A percentile compares a stretch with the other conserved stretches of the same genome.
Conservation (phyloP, 2,797 vertebrate genomes). For the Apogon talboti region DNA sequence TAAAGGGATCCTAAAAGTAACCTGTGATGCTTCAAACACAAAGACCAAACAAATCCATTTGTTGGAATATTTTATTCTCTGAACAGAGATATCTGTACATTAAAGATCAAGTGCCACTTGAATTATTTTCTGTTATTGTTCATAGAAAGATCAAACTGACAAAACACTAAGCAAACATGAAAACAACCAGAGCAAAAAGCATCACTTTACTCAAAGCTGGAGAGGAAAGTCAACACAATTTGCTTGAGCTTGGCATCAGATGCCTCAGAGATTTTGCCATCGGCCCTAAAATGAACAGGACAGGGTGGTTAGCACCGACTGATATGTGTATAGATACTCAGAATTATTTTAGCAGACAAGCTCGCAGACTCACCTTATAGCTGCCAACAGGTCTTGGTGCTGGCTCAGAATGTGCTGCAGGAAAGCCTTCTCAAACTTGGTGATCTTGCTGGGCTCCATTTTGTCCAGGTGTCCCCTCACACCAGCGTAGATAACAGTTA, state of each 20-base stretch:
- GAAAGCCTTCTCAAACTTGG: conserved; percentile 94
- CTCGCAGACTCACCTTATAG: conserved; percentile 85
- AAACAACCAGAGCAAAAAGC: conserved; percentile 67
- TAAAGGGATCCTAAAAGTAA: neutral
- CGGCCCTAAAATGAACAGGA: conserved; percentile 81
- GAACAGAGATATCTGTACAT: conserved; percentile 89
- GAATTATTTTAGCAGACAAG: neutral
- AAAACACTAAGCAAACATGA: conserved; percentile 77
- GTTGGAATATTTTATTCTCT: conserved; percentile 89
- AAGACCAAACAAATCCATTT: conserved; percentile 14
- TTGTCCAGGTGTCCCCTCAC: conserved; percentile 96
- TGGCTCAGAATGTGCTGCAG: conserved; percentile 92
- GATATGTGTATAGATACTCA: neutral
- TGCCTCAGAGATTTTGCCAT: conserved; percentile 91
- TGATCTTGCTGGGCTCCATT: conserved; percentile 97
- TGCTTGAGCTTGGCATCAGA: conserved; percentile 93
- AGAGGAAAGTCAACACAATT: conserved; percentile 90
- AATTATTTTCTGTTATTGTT: conserved; percentile 63
- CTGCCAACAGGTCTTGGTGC: conserved; percentile 89
- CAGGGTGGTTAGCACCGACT: conserved; percentile 15
- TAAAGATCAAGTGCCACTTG: conserved; percentile 83
- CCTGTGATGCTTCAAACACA: conserved; percentile 1
- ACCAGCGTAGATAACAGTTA: conserved; percentile 95
- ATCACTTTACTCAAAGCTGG: conserved; percentile 82
- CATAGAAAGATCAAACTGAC: conserved; percentile 79